Evolutionary conservation across 2,113 vertebrate species (phyloP), one percentile per base, ranked within the genome.

Genomic region (Accipiter virgatus): DNA sequence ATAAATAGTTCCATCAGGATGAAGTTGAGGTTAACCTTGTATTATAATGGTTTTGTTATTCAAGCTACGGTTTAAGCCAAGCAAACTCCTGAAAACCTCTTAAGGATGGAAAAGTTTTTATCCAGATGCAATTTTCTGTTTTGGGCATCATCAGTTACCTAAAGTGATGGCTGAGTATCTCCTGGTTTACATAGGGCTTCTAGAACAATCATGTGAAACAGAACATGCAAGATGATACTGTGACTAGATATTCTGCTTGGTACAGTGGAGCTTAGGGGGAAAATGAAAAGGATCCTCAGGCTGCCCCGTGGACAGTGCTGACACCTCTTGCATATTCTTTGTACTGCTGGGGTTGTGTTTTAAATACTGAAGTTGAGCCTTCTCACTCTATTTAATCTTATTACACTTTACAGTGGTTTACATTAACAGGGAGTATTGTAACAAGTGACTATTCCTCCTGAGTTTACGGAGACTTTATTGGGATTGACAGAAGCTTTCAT

Each of bases 1-100:
- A 89, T 85, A 89, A 95, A 95, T 96, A 95, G 94, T 91, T 95
- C 78, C 66, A 95, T 94, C 61, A 86, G 48, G 47, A 89, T 85
- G 80, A 85, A 86, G 73, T 16, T 79, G 74, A 96, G 45, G 36
- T 85, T 95, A 96, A 95, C 88, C 73, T 94, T 94, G 83, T 79
- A 89, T 92, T 92, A 87, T 56, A 72, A 86, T 67, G n/a, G 52
- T 89, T 94, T 95, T 81, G 65, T 83, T 94, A 89, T 91, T 96
- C 95, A 72, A 65, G 62, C 31, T 81, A 5, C 45, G 31, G 22
- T 75, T 87, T 89, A 67, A 94, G 56, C 66, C 78, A 77, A 61
- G 20, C 7, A 61, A 72, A 94, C 42, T 84, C 65, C 27, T 71
- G 65, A 81, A 86, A 84, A 68, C 23, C 40, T 75, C 72, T 55